phyloP scores from a whole-genome alignment of 2,113 vertebrate species.

The Oreotrochilus melanogaster region DNA sequence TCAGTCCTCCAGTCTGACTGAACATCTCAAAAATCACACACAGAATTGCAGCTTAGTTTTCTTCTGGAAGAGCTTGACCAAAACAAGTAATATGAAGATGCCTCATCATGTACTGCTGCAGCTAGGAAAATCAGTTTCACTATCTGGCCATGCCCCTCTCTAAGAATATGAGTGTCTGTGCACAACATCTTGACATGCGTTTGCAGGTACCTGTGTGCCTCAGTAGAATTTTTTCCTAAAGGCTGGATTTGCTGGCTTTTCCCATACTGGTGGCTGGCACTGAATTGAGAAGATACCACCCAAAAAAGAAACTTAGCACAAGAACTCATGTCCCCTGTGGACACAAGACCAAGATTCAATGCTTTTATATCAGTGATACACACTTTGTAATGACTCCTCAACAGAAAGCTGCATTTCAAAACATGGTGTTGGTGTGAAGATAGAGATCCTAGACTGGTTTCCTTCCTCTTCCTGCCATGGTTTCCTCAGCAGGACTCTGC shows the following conservation, averaged over 20 bases:
- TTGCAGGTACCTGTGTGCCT: background rate
- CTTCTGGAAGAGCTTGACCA: background rate
- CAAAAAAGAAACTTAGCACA: background rate
- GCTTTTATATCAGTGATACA: background rate
- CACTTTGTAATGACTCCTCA: background rate
- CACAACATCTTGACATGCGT: background rate
- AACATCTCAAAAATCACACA: background rate
- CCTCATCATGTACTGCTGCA: rapidly evolving
- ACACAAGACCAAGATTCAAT: background rate
- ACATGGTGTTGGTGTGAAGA: background rate
- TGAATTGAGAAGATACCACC: background rate
- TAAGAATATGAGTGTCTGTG: background rate
- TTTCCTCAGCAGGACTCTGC: background rate
- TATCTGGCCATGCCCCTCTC: background rate
- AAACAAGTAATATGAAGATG: background rate
- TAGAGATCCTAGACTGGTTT: background rate
- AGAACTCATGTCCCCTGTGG: background rate
- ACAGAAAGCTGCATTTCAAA: background rate
- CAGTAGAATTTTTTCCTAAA: background rate
- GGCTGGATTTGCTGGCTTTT: background rate
- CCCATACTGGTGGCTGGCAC: background rate
- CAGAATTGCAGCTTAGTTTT: background rate
- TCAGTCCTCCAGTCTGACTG: background rate
- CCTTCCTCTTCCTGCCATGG: background rate
- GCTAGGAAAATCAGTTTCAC: background rate